Conservation (phyloP, 2,113 vertebrate species). For the Phalacrocorax carbo region DNA sequence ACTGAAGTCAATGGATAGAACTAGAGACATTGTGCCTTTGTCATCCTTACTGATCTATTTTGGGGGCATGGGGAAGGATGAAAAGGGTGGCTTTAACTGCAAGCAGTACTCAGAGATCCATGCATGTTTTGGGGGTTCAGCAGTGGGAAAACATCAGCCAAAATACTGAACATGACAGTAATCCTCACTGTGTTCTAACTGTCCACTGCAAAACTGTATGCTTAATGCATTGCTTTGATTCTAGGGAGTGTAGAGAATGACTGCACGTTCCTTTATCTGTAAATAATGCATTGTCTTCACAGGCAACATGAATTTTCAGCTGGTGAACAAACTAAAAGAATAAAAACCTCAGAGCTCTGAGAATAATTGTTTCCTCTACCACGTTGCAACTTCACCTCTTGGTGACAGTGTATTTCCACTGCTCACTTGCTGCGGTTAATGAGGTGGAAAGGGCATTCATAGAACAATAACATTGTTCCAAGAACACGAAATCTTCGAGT, state of each 20-base stretch:
- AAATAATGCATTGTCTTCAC: not conserved
- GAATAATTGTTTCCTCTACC: not conserved
- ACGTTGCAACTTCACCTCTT: not conserved
- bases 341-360: not conserved
- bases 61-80: not conserved
- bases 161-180: not conserved
- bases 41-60: not conserved
- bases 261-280: not conserved
- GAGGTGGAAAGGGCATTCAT: constrained; percentile 4
- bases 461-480: not conserved
- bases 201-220: not conserved
- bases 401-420: not conserved
- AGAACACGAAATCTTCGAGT: not conserved
- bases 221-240: not conserved
- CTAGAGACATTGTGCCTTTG: not conserved
- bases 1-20: not conserved
- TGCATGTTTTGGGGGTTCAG: not conserved
- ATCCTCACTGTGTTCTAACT: not conserved
- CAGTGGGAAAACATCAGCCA: not conserved
- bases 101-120: not conserved
- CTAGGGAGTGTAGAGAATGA: not conserved
- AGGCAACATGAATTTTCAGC: not conserved
- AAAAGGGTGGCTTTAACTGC: not conserved
- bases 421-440: not conserved
- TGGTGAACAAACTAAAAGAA: not conserved